Base-by-base conservation (phyloP, 1,140 invertebrate species). In the Drosophila mauritiana region DNA sequence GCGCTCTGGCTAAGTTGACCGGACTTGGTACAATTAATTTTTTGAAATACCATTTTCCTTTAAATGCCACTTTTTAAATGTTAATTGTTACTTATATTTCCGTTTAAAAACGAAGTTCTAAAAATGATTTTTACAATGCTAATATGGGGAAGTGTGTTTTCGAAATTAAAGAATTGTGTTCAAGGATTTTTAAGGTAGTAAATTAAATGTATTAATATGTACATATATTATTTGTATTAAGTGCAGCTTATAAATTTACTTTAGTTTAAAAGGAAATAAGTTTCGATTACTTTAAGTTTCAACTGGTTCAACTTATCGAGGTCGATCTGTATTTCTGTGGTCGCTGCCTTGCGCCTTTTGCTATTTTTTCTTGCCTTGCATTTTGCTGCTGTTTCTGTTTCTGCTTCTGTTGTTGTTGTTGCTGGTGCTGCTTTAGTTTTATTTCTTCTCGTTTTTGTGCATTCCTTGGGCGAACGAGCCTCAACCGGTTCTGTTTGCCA, bases 401-500 rank as follows among this genome's bases (percentile, higher is more conserved):
- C 58, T 58, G 63, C 15, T 42, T 36, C 22, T 67, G 59, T 55
- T 69, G 55, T 17, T 17, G 17, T 39, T 39, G 37, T 39, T 10
- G 31, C 8, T 31, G 31, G 31, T 31, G 31, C 31, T 31, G 31
- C 31, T 31, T 31, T 31, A 31, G 31, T 31, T 31, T 31, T 31
- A 31, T 10, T 31, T 31, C 31, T 39, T 17, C n/a, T 42, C 15
- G 13, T 42, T 76, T 64, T 78, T 55, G 80, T 84, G 73, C 80
- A 84, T 84, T 84, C 80, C 80, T 77, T 67, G 63, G 78, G 61
- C 54, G 56, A 57, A 59, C 56, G 65, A 85, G 76, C 81, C 61
- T 74, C 72, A 77, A 74, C 80, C 74, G 70, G 75, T 64, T 70
- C 54, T 43, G 49, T 52, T 83, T 86, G 83, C 83, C 83, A 88